Percentiles rank a stretch among this genome's conserved stretches.
Conservation (phyloP, 1,140 invertebrate species). For the Hermetia illucens region DNA sequence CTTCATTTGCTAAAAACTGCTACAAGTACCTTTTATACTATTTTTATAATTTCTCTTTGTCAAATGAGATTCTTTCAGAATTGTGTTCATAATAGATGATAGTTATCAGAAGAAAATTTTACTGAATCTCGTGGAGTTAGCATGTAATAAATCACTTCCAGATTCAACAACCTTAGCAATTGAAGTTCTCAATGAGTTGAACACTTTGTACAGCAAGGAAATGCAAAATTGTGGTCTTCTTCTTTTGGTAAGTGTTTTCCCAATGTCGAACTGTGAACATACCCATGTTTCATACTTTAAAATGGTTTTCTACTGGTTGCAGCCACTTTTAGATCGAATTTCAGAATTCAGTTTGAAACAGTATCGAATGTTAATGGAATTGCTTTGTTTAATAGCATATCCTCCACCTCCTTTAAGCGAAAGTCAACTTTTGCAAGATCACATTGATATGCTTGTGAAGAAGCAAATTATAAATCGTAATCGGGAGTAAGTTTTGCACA, state of each 20-base stretch:
- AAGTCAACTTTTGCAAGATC: slow-evolving; percentile 37
- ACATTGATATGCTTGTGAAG: slow-evolving; percentile 43
- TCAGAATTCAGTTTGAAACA: slow-evolving; percentile 40
- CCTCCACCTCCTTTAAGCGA: slow-evolving; percentile 28
- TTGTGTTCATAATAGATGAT: slow-evolving; percentile 21
- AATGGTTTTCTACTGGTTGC: slow-evolving; percentile 19
- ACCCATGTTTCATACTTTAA: slow-evolving; percentile 25
- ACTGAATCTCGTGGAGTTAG: slow-evolving; percentile 21
- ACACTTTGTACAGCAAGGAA: slow-evolving; percentile 17
- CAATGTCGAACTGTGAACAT: slow-evolving; percentile 8
- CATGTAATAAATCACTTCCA: slow-evolving; percentile 20
- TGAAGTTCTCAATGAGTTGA: slow-evolving; percentile 18
- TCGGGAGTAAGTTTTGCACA: slow-evolving; percentile 20
- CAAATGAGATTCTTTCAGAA: slow-evolving; percentile 8
- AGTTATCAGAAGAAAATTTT: slow-evolving; percentile 22
- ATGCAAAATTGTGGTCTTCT: slow-evolving; percentile 25
- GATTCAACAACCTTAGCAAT: slow-evolving; percentile 20
- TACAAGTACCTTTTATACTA: slow-evolving; percentile 12
- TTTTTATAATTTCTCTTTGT: background rate
- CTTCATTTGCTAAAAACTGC: slow-evolving; percentile 19
- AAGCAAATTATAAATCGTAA: slow-evolving; percentile 43
- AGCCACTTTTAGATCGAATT: slow-evolving; percentile 41
- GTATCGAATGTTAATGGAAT: slow-evolving; percentile 35
- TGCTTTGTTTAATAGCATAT: slow-evolving; percentile 38
- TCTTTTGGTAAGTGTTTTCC: slow-evolving; percentile 16